Conservation (phyloP, 2,888 invertebrate genomes). For the Drosophila cracens region DNA sequence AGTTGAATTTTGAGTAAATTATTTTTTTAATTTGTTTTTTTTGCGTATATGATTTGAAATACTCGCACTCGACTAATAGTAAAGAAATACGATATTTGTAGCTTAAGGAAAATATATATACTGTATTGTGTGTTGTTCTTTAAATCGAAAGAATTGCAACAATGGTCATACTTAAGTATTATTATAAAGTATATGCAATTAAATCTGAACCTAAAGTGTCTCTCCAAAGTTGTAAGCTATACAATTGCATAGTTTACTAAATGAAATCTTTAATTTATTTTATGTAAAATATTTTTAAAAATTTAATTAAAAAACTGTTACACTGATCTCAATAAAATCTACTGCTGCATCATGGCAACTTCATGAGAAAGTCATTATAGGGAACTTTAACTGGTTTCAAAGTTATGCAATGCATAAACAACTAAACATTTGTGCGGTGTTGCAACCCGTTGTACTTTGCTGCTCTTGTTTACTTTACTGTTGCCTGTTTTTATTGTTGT, state of each 20-base stretch:
- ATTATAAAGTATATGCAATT: background rate
- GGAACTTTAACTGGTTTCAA: constrained; percentile 19
- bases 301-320: background rate
- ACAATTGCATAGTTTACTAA: background rate
- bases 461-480: constrained; percentile 38
- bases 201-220: background rate
- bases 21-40: too few relatives aligned
- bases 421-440: constrained; percentile 42
- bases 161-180: background rate
- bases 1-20: background rate
- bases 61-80: background rate
- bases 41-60: background rate
- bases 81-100: background rate
- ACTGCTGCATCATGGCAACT: constrained; percentile 16
- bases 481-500: constrained; percentile 23
- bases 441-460: constrained; percentile 39
- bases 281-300: background rate
- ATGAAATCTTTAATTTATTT: background rate
- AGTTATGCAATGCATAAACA: constrained; percentile 33
- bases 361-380: constrained; percentile 47
- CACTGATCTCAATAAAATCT: background rate
- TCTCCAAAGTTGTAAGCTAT: background rate
- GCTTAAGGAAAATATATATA: background rate
- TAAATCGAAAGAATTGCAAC: background rate
- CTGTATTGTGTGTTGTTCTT: background rate